These are phyloP conservation scores for Apotomis capreana DNA, from an alignment of 2,888 invertebrate species.

Conservation along the genomic window DNA sequence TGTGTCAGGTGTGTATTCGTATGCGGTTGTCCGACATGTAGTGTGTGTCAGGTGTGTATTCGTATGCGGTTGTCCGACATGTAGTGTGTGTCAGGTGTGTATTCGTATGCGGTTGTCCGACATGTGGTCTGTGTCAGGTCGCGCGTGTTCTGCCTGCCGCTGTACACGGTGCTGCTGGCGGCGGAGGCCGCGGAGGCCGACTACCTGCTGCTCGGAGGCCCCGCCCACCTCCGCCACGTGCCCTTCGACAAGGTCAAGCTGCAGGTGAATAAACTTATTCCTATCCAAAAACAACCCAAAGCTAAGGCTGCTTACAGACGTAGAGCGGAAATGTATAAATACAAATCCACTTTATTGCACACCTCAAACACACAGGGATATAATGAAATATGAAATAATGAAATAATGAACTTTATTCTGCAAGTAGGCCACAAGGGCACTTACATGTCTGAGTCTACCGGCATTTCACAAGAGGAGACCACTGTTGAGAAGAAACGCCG, in stretches of 20 bases:
- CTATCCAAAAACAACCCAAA: too few species aligned
- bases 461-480: too few species aligned
- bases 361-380: too few species aligned
- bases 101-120: too few species aligned
- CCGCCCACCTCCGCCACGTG: slow-evolving; percentile 81
- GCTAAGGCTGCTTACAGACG: too few species aligned
- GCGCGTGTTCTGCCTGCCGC: slow-evolving; percentile 92
- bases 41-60: slow-evolving; percentile 73
- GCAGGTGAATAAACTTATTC: slow-evolving; percentile 51
- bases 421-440: too few species aligned
- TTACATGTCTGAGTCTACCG: too few species aligned
- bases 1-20: slow-evolving; percentile 73
- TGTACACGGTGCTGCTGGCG: slow-evolving; percentile 91
- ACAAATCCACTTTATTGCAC: too few species aligned
- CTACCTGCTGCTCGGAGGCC: slow-evolving; percentile 87
- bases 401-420: too few species aligned
- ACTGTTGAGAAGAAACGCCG: too few species aligned
- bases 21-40: not conserved
- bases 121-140: slow-evolving; percentile 79
- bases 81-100: slow-evolving; percentile 73
- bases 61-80: not conserved
- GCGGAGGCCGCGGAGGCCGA: slow-evolving; percentile 87
- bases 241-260: slow-evolving; percentile 70
- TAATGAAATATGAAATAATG: too few species aligned
- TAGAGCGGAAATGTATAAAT: too few species aligned